phyloP scores from a whole-genome alignment of 2,888 invertebrate species.

The Chymomyza amoena region DNA sequence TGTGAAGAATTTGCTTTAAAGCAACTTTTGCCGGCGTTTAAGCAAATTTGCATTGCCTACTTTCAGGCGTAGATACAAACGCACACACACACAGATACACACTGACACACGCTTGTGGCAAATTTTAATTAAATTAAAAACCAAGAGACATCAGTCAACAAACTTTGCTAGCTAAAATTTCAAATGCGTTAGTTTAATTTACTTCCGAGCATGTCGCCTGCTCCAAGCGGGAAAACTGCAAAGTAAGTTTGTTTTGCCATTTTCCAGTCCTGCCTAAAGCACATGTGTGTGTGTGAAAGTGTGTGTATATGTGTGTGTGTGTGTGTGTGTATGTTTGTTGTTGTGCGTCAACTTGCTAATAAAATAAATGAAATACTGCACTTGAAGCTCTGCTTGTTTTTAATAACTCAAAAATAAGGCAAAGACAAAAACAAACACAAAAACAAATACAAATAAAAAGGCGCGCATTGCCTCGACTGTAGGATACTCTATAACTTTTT shows the following conservation, averaged over 20 bases:
- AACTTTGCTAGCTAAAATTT: constrained; percentile 17
- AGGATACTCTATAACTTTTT: too few relatives aligned
- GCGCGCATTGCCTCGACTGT: too few relatives aligned
- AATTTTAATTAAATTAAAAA: constrained; percentile 57
- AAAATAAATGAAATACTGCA: constrained; percentile 48
- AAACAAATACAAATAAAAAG: background rate
- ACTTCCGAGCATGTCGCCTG: constrained; percentile 9
- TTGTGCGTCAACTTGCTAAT: constrained; percentile 38
- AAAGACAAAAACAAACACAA: background rate
- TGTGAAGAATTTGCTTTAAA: background rate
- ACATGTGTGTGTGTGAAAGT: background rate
- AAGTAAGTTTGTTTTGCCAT: constrained; percentile 22
- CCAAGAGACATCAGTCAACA: constrained; percentile 15
- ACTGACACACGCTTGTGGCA: constrained; percentile 29
- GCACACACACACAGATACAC: constrained; percentile 6
- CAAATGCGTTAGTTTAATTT: constrained; percentile 31
- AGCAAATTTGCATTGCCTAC: background rate
- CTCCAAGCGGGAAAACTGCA: background rate
- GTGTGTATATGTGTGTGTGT: background rate
- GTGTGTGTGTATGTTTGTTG: background rate
- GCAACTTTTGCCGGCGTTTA: background rate
- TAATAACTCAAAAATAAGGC: constrained; percentile 11
- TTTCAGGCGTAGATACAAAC: background rate
- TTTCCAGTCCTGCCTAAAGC: background rate
- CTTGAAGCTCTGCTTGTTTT: constrained; percentile 18